Percentiles rank a stretch among this genome's conserved stretches.
phyloP scores from a whole-genome alignment of 2,888 invertebrate species.

The Drosophila paracracens region DNA sequence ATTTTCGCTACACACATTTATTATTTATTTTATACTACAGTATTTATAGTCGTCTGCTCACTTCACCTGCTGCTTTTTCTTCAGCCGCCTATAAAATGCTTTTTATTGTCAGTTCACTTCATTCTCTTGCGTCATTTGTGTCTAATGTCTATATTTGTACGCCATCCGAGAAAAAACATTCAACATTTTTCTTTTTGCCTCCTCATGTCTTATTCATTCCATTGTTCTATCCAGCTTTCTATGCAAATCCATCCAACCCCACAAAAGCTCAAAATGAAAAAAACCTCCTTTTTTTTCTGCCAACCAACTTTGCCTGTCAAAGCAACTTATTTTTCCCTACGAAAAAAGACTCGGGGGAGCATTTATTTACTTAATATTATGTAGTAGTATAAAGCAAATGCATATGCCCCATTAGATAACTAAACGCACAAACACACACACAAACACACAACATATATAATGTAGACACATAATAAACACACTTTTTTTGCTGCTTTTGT shows the following conservation, averaged over 20 bases:
- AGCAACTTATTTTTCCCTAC: conserved; percentile 58
- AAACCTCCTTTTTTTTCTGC: conserved; percentile 2
- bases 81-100: neutral
- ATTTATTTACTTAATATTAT: conserved; percentile 75
- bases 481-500: conserved; percentile 32
- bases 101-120: conserved; percentile 18
- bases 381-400: conserved; percentile 58
- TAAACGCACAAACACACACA: conserved; percentile 23
- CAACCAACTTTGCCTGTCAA: conserved; percentile 56
- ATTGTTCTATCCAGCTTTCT: conserved; percentile 39
- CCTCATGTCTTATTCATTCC: conserved; percentile 60
- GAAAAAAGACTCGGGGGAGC: conserved; percentile 20
- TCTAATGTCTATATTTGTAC: conserved; percentile 37
- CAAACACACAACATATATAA: conserved; percentile 8
- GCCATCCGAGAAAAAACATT: conserved; percentile 14
- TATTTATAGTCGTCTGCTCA: conserved; percentile 1
- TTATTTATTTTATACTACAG: neutral
- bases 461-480: conserved; percentile 63
- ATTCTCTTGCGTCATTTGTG: conserved; percentile 18
- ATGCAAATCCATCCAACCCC: conserved; percentile 23
- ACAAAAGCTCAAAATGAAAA: conserved; percentile 3
- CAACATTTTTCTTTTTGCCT: conserved; percentile 22
- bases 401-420: conserved; percentile 75
- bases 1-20: neutral
- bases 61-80: neutral